Evolutionary conservation across 2,113 vertebrate species (phyloP).

Genomic region (Brienomyrus brachyistius): DNA sequence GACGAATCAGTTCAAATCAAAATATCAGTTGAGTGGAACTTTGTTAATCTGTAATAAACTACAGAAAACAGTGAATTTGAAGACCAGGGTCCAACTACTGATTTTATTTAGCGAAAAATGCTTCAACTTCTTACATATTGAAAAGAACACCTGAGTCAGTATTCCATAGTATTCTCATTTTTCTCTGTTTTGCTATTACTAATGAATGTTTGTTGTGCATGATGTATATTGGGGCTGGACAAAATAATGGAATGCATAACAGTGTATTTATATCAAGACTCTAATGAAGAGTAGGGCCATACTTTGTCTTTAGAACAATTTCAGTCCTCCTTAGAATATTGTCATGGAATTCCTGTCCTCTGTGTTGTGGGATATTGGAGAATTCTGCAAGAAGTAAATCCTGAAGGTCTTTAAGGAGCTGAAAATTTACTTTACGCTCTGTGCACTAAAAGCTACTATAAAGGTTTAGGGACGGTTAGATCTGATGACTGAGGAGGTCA

Average conservation of each 20-base stretch:
- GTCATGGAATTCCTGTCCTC: background rate
- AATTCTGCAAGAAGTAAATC: background rate
- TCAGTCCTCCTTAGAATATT: background rate
- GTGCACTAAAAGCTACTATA: background rate
- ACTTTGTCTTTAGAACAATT: background rate
- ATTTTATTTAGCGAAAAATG: background rate
- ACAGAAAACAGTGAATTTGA: background rate
- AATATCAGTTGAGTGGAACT: background rate
- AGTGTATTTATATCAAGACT: background rate
- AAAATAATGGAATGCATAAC: background rate
- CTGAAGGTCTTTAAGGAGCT: background rate
- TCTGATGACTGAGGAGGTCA: background rate
- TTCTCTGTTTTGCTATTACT: slow-evolving; percentile 5
- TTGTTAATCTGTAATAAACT: background rate
- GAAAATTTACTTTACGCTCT: background rate
- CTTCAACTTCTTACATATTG: background rate
- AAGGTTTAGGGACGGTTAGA: background rate
- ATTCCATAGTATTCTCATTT: background rate
- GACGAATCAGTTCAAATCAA: slow-evolving; percentile 8
- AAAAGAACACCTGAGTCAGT: background rate
- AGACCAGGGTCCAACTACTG: background rate
- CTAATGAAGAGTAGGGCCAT: background rate
- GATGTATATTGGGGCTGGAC: background rate
- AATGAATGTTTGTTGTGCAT: slow-evolving; percentile 25
- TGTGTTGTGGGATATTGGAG: background rate